Conservation (phyloP, 2,797 vertebrate genomes). For the Botia kubotai region DNA sequence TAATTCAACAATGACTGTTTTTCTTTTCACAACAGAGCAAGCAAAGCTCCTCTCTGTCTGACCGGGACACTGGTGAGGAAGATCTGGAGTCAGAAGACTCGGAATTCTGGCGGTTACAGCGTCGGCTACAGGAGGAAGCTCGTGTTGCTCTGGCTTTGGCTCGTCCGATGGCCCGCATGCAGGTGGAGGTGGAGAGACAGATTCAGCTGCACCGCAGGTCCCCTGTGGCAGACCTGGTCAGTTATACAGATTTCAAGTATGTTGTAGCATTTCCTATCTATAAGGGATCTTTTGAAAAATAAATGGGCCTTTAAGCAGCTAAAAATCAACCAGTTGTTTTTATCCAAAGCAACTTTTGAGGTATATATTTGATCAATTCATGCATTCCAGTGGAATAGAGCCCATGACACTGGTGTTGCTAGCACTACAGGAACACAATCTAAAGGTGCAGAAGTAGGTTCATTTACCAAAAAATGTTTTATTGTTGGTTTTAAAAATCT, state of each 20-base stretch:
- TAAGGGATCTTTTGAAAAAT: not conserved
- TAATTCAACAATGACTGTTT: not conserved
- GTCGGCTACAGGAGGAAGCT: conserved; percentile 93
- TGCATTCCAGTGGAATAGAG: too few relatives aligned
- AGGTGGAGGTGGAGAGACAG: conserved; percentile 96
- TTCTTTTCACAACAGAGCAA: conserved; percentile 83
- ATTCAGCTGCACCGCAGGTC: conserved; percentile 92
- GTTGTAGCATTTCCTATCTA: not conserved
- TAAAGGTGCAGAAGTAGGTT: not conserved
- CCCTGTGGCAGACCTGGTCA: conserved; percentile 93
- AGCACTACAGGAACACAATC: too few relatives aligned
- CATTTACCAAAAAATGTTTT: not conserved
- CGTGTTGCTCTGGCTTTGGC: conserved; percentile 94
- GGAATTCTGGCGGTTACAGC: conserved; percentile 92
- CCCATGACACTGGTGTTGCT: too few relatives aligned
- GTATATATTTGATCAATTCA: not conserved
- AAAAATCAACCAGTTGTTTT: not conserved
- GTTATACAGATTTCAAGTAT: conserved; percentile 59
- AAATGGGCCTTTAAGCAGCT: not conserved
- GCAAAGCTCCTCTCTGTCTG: conserved; percentile 95
- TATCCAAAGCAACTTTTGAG: not conserved
- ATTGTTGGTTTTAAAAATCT: not conserved
- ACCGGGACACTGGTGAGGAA: conserved; percentile 94
- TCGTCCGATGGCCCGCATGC: conserved; percentile 97
- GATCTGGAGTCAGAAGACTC: conserved; percentile 95